Percentiles rank a stretch among this genome's conserved stretches.
Conservation (phyloP, 2,113 vertebrate species). For the Mellivora capensis region DNA sequence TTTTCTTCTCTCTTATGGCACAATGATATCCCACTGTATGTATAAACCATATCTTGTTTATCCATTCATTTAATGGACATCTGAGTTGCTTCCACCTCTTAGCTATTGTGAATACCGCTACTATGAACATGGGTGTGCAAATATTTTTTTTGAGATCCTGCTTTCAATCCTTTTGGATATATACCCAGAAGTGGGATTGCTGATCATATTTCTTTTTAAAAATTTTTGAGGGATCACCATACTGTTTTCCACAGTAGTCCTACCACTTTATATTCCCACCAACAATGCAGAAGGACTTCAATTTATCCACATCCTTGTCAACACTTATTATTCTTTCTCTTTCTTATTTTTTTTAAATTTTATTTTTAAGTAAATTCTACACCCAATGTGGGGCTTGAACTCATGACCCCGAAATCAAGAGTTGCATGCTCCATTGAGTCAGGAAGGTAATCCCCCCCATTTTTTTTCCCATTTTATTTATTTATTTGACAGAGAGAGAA, state of each 20-base stretch:
- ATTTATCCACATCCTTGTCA: not conserved
- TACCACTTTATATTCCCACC: not conserved
- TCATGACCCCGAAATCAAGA: not conserved
- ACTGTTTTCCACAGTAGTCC: not conserved
- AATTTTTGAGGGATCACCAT: not conserved
- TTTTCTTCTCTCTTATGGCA: not conserved
- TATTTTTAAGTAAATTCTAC: not conserved
- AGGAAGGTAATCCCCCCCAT: not conserved
- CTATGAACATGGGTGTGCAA: not conserved
- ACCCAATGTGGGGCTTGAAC: not conserved
- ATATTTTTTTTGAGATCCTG: not conserved
- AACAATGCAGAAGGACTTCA: not conserved
- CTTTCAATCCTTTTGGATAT: not conserved
- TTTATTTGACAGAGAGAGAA: not conserved
- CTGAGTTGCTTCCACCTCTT: not conserved
- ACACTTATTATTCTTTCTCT: not conserved
- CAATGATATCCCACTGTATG: not conserved
- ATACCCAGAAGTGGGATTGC: not conserved
- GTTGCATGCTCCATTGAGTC: not conserved
- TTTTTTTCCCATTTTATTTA: not conserved
- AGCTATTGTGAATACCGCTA: not conserved
- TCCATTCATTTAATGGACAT: not conserved
- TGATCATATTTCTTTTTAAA: not conserved
- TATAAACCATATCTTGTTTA: not conserved
- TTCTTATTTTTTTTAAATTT: not conserved